These are phyloP conservation scores for Ferdinandea cuprea DNA, from an alignment of 2,888 invertebrate genomes.

Conservation along the genomic window DNA sequence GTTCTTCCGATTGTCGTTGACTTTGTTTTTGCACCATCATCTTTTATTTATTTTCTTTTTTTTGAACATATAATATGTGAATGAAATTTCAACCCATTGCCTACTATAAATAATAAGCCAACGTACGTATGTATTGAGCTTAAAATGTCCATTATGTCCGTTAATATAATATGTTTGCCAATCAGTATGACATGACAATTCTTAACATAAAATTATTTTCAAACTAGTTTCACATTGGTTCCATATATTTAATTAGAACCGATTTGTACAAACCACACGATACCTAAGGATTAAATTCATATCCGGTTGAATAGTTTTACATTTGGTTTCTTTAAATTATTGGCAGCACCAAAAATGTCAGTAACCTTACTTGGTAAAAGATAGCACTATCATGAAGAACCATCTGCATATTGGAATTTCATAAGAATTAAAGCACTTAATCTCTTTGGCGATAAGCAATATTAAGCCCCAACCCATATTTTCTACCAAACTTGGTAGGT, in stretches of 20 bases:
- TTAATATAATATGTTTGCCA: too few species aligned
- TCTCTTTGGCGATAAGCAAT: constrained; percentile 13
- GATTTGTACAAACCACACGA: background rate
- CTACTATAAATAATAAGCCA: too few species aligned
- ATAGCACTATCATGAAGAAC: constrained; percentile 20
- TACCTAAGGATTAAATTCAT: constrained; percentile 1
- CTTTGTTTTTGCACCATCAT: too few species aligned
- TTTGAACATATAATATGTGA: too few species aligned
- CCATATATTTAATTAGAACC: background rate
- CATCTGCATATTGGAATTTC: constrained; percentile 3
- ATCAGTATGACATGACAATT: background rate
- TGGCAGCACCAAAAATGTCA: background rate
- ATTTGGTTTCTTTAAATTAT: background rate
- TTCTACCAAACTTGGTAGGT: background rate
- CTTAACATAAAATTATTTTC: background rate
- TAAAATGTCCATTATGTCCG: too few species aligned
- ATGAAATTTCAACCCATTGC: too few species aligned
- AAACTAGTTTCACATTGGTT: background rate
- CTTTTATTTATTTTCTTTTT: too few species aligned
- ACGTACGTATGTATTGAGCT: too few species aligned
- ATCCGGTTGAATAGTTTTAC: constrained; percentile 16
- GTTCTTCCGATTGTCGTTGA: too few species aligned
- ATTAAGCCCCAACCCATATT: constrained; percentile 12
- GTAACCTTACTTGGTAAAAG: background rate
- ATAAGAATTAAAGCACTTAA: constrained; percentile 12